Evolutionary conservation across 2,113 vertebrate species (phyloP).

Genomic region (Archilochus colubris): DNA sequence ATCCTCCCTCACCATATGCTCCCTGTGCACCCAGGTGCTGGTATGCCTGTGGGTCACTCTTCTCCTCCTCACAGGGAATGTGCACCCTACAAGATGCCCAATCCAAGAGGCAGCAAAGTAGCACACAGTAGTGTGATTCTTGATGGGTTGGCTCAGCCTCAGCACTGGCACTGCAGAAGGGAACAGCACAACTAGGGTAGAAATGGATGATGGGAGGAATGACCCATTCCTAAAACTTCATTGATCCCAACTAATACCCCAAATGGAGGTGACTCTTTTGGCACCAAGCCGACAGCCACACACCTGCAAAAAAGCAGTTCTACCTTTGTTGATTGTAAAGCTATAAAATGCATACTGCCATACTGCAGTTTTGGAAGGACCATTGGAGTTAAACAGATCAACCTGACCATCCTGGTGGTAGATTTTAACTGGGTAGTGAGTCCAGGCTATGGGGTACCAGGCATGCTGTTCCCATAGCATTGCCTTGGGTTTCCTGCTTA

Average conservation of each 20-base stretch:
- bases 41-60: rapidly evolving
- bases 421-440: not conserved
- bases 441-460: not conserved
- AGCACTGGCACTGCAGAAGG: not conserved
- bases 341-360: not conserved
- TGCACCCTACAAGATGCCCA: not conserved
- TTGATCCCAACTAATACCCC: not conserved
- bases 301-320: not conserved
- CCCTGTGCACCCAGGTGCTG: not conserved
- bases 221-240: not conserved
- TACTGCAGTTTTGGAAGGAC: not conserved
- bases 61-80: not conserved
- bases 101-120: not conserved
- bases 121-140: not conserved
- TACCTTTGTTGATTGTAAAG: not conserved
- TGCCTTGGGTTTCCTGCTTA: not conserved
- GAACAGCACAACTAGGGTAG: not conserved
- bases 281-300: not conserved
- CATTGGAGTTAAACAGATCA: not conserved
- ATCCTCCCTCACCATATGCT: not conserved
- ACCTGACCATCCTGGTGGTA: not conserved
- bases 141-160: not conserved
- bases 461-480: not conserved
- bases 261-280: not conserved
- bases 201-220: not conserved